Base-by-base conservation (phyloP, 2,888 invertebrate genomes). In the Eupithecia centaureata region DNA sequence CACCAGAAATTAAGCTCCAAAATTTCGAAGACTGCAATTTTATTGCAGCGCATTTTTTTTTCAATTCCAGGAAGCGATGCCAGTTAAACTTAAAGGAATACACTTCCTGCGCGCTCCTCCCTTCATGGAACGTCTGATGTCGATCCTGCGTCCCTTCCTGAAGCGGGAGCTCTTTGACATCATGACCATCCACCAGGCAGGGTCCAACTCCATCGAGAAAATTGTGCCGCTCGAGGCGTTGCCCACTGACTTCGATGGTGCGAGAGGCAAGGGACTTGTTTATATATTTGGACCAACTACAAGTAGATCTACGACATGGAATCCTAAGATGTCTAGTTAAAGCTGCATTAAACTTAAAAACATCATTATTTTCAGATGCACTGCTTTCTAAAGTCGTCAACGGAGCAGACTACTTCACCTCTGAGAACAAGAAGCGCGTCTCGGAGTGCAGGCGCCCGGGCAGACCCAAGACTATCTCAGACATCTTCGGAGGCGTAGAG, bases 61-160 rank as follows among this genome's bases (percentile, higher is more conserved):
- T n/a, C 56, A 4, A n/a, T 79, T 93, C 42, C 86, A 95, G 94
- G 95, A 96, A 86, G 96, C 94, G 0, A 89, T 95, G 83, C 94
- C 87, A 8, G 73, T 86, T 0, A 84, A 82, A 47, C 86, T 96
- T 1, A 94, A 95, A 77, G 95, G 95, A 0, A 85, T 96, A 5
- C 96, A 96, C 79, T 95, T 95, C 71, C 86, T 96, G 52, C 96
- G 96, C 78, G 94, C 95, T 1, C 94, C 95, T 0, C 92, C 95
- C 0, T 95, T 96, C 70, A 94, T 96, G 91, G 96, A 96, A 77
- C 94, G 94, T 73, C 85, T 96, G 38, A 79, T 96, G 85, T 94
- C 94, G 54, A 82, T 96, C 65, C 93, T 96, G 86, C 94, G 92
- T 75, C 96, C 96, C 0, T 96, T 96, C 78, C 93, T 96, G 94